A percentile compares a stretch with the other conserved stretches of the same genome.
These are phyloP conservation scores for Eucera pruinosa DNA, from an alignment of 2,888 invertebrate genomes.

Conservation along the genomic window DNA sequence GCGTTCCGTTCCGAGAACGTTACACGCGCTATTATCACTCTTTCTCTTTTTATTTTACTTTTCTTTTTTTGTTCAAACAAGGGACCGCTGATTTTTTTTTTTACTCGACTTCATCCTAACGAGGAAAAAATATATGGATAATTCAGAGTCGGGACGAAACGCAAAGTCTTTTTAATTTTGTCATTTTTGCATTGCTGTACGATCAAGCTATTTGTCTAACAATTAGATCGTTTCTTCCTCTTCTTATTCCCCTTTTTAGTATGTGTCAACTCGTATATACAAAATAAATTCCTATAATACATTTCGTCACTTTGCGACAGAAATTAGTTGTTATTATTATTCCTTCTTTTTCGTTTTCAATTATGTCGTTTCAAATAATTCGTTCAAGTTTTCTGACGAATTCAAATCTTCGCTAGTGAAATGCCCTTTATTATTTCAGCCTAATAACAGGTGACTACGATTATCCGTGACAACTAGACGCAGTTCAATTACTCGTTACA, in stretches of 20 bases:
- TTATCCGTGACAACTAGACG: conserved; percentile 25
- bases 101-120: conserved; percentile 27
- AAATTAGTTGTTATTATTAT: conserved; percentile 28
- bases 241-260: conserved; percentile 11
- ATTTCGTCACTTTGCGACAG: conserved; percentile 35
- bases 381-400: conserved; percentile 27
- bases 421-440: conserved; percentile 58
- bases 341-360: conserved; percentile 10
- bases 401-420: conserved; percentile 45
- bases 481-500: conserved; percentile 29
- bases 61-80: conserved; percentile 21
- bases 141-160: conserved; percentile 13
- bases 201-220: conserved; percentile 41
- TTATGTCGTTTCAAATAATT: conserved; percentile 40
- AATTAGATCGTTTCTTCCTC: conserved; percentile 29
- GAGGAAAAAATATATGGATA: conserved; percentile 20
- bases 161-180: conserved; percentile 24
- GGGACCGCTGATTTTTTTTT: not conserved
- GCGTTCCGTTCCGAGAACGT: conserved; percentile 8
- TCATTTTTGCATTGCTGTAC: conserved; percentile 45
- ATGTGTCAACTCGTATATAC: conserved; percentile 48
- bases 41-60: not conserved
- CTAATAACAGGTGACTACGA: conserved; percentile 32
- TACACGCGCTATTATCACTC: conserved; percentile 14
- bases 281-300: conserved; percentile 58